Evolutionary conservation across 2,888 invertebrate genomes (phyloP).

Genomic region (Chymomyza fuscimana): DNA sequence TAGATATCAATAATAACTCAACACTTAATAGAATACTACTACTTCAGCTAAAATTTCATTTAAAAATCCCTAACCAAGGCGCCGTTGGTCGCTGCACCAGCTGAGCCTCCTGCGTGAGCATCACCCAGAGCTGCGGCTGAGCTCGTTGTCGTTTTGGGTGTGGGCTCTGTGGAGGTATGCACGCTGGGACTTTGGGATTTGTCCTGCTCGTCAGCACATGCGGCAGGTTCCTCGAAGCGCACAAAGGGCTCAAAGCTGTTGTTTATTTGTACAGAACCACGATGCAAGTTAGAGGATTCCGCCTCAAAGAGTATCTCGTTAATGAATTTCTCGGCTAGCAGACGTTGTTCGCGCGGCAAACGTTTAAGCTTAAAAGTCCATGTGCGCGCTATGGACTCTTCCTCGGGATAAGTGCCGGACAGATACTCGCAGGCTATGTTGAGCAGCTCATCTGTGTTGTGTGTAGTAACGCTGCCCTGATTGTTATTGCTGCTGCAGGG

Average conservation of each 20-base stretch:
- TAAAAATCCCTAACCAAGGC: constrained; percentile 50
- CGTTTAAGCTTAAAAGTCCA: constrained; percentile 77
- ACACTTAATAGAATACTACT: constrained; percentile 48
- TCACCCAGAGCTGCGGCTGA: constrained; percentile 3
- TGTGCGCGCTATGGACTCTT: constrained; percentile 75
- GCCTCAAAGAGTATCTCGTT: constrained; percentile 78
- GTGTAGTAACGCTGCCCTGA: constrained; percentile 31
- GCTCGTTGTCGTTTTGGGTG: constrained; percentile 38
- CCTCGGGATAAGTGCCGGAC: constrained; percentile 73
- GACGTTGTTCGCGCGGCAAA: constrained; percentile 71
- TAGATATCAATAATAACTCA: constrained; percentile 52
- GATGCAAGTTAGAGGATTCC: constrained; percentile 76
- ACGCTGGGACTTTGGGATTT: constrained; percentile 76
- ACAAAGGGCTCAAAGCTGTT: constrained; percentile 76
- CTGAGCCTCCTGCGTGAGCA: constrained; percentile 7
- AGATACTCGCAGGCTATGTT: constrained; percentile 76
- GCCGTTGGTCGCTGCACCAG: constrained; percentile 14
- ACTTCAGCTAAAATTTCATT: not conserved
- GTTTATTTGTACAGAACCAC: constrained; percentile 77
- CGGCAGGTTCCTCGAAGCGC: constrained; percentile 66
- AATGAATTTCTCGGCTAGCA: constrained; percentile 77
- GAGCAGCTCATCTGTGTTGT: constrained; percentile 69
- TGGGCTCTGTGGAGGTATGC: constrained; percentile 65
- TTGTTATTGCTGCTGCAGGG: constrained; percentile 33
- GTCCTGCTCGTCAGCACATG: constrained; percentile 61